phyloP scores from a whole-genome alignment of 1,140 invertebrate genomes.

The Platorchestia sp. region DNA sequence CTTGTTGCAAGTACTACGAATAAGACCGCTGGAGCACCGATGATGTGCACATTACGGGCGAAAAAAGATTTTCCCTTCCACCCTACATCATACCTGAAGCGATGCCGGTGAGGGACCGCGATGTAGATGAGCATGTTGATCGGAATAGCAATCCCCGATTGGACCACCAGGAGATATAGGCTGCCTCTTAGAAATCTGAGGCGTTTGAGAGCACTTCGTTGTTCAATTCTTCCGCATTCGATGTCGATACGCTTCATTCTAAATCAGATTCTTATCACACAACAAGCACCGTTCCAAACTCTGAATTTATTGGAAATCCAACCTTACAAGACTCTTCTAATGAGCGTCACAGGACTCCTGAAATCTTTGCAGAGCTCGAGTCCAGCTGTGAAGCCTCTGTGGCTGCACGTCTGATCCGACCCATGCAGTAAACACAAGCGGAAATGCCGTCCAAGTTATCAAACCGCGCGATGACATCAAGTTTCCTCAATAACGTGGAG shows the following conservation, averaged over 20 bases:
- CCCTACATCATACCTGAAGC: not conserved
- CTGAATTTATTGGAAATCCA: not conserved
- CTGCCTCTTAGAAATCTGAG: not conserved
- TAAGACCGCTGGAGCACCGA: not conserved
- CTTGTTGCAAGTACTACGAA: constrained; percentile 13
- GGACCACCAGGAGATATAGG: not conserved
- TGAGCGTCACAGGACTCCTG: not conserved
- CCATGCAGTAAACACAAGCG: not conserved
- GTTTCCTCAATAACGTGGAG: too few species aligned
- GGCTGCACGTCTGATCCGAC: not conserved
- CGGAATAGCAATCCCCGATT: not conserved
- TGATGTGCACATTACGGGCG: not conserved
- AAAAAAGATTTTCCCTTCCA: not conserved
- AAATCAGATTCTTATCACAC: not conserved
- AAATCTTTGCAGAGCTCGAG: not conserved
- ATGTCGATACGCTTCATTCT: not conserved
- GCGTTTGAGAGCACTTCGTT: not conserved
- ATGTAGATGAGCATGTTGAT: not conserved
- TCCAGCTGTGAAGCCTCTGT: not conserved
- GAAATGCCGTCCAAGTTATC: not conserved
- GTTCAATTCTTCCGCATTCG: not conserved
- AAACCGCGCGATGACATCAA: not conserved
- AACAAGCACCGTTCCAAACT: not conserved
- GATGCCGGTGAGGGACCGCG: not conserved
- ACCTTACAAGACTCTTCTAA: not conserved